These are phyloP conservation scores for Amphiprion ocellaris DNA, from an alignment of 2,113 vertebrate genomes.

Conservation along the genomic window DNA sequence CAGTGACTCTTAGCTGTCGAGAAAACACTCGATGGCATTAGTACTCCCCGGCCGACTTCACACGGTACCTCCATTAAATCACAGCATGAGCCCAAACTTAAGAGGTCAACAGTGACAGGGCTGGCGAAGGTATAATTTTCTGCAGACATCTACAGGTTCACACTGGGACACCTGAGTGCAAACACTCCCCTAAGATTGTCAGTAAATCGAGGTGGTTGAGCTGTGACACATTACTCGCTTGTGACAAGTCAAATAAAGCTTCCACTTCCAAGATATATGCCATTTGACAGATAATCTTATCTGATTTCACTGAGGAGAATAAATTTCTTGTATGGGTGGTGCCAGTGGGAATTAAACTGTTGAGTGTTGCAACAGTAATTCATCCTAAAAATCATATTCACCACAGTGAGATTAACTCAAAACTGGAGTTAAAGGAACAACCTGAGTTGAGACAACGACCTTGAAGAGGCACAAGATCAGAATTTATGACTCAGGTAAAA, in stretches of 20 bases:
- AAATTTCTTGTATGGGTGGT: conserved; percentile 34
- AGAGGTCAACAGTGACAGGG: conserved; percentile 56
- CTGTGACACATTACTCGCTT: conserved; percentile 29
- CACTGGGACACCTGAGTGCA: conserved; percentile 24
- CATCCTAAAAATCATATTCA: conserved; percentile 30
- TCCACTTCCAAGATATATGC: conserved; percentile 22
- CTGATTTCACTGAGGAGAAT: conserved; percentile 10
- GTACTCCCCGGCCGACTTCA: conserved; percentile 17
- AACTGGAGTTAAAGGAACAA: neutral
- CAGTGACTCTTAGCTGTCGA: conserved; percentile 9
- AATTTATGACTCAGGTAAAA: neutral
- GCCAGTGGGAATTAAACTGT: conserved; percentile 36
- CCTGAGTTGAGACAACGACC: neutral
- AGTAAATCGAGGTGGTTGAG: conserved; percentile 31
- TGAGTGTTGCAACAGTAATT: conserved; percentile 21
- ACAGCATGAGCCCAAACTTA: conserved; percentile 39
- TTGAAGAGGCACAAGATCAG: neutral
- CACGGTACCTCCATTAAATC: conserved; percentile 57
- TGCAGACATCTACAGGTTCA: conserved; percentile 45
- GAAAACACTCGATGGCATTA: conserved; percentile 22
- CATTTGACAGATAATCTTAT: conserved; percentile 54
- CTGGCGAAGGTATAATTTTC: conserved; percentile 38
- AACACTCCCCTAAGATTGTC: conserved; percentile 36
- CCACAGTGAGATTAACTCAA: conserved; percentile 4
- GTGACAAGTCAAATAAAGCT: conserved; percentile 51